A percentile compares a stretch with the other conserved stretches of the same genome.
Evolutionary conservation across 2,888 invertebrate species (phyloP).

Genomic region (Azorinus chamasolen): DNA sequence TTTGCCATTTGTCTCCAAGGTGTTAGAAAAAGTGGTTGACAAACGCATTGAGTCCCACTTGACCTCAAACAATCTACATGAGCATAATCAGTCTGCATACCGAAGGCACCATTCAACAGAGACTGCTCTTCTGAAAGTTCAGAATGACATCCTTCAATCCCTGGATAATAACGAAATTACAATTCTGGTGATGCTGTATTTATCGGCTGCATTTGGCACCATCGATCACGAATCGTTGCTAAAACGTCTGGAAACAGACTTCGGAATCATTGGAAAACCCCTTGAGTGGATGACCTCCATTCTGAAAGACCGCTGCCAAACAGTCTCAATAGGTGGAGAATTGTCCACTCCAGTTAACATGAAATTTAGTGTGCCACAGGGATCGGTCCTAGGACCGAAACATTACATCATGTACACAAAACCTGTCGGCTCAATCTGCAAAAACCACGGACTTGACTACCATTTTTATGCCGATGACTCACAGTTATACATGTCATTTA

Average conservation of each 20-base stretch:
- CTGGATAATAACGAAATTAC: conserved; percentile 43
- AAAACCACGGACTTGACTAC: too few relatives aligned
- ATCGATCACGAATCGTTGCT: conserved; percentile 42
- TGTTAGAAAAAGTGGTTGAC: conserved; percentile 40
- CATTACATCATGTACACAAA: too few relatives aligned
- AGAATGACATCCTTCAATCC: conserved; percentile 34
- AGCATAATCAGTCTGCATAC: conserved; percentile 5
- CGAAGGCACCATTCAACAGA: conserved; percentile 50
- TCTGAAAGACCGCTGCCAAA: conserved; percentile 27
- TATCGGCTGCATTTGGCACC: conserved; percentile 51
- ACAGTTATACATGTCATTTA: too few relatives aligned
- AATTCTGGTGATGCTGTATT: conserved; percentile 27
- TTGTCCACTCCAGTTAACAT: too few relatives aligned
- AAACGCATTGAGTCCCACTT: conserved; percentile 31
- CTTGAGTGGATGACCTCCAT: conserved; percentile 45
- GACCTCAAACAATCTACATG: conserved; percentile 31
- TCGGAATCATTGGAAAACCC: conserved; percentile 30
- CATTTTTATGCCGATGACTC: too few relatives aligned
- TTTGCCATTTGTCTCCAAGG: conserved; percentile 43
- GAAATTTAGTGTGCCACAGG: too few relatives aligned
- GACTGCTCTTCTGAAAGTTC: conserved; percentile 35
- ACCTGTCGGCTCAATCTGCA: too few relatives aligned
- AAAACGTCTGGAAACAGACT: conserved; percentile 12
- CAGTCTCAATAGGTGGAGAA: conserved; percentile 33
- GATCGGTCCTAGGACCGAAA: too few relatives aligned